Base-by-base conservation (phyloP, 92 coral and sea anemone genomes). In the Phenganax marumi region DNA sequence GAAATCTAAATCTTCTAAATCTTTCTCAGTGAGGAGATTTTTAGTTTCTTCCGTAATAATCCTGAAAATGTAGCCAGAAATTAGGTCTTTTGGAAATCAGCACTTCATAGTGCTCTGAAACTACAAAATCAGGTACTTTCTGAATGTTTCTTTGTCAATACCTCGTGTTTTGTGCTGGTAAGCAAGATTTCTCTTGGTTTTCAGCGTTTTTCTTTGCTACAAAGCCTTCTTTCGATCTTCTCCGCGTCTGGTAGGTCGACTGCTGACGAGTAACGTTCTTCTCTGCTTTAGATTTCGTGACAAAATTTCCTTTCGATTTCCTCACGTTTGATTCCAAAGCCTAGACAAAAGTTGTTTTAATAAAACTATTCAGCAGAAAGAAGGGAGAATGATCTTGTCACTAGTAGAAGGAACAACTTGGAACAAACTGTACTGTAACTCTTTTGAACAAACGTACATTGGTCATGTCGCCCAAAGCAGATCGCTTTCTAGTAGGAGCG, bases 401-500 rank as follows among this genome's bases (percentile, higher is more conserved):
- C 17, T 56, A 13, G 63, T 56, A 56, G 63, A 19, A 56, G 21
- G 3, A 56, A 13, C 21, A 56, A 56, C 2, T 56, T 5, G 43
- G 43, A 33, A 33, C 43, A 33, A 33, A 33, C 70, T 23, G 22
- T 12, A 63, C 25, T 18, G 21, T 18, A 63, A 63, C 70, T 1
- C 21, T 10, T 39, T 10, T 63, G 10, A 63, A 63, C 70, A 63
- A 63, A 75, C 92, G 85, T 89, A 93, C 97, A 69, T 94, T 94
- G 50, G 98, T 94, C 70, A 94, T 90, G 66, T 94, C 98, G 9
- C 98, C 97, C 71, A 94, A 94, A 0, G 95, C 98, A 43, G 98
- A 91, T 51, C 98, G 81, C 82, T 94, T 94, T 23, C 91, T 78
- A 10, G 98, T 88, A 11, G 99, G 97, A 2, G 93, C 97, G 24